Evolutionary conservation across 2,888 invertebrate genomes (phyloP), one percentile per base, ranked within the genome.

Genomic region (Dynastes hyllus): DNA sequence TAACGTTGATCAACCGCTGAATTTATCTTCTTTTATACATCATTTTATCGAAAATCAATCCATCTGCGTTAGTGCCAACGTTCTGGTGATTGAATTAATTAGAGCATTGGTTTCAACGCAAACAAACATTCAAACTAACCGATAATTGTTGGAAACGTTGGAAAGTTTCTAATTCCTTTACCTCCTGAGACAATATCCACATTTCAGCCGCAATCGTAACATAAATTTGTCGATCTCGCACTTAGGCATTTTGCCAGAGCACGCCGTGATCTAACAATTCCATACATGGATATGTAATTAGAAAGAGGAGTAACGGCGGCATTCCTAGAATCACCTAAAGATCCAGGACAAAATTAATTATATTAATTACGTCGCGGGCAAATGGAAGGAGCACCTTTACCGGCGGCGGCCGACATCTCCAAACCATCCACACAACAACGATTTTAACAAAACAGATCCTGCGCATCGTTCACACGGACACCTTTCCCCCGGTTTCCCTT

Each of bases 361-460:
- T 63, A 51, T 69, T 69, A 69, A 27, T 51, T 37, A 55, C 61
- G 45, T 40, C 5, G 61, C 61, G 27, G 13, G 22, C 51, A 69
- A 51, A 69, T 69, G 69, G 69, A 69, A 69, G 27, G 22, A 45
- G 51, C 16, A 73, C 22, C 40, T 40, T 75, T 27, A 27, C 61
- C 61, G 58, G n/a, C 73, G 58, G 37, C 73, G 45, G 11, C 22
- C 61, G 58, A 11, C 61, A 61, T 40, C 73, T 29, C 55, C 53
- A 53, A 53, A 53, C 16, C 55, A 16, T 58, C 55, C 55, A 45
- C 61, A 61, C 61, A 75, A 61, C 61, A 75, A 75, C 73, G 73
- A 75, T 75, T 61, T 75, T 50, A 75, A 75, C 73, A 61, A 66
- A 66, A 55, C 61, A 75, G 73, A 75, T 61, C 61, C 63, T 75